phyloP scores from a whole-genome alignment of 2,797 vertebrate genomes.

The Chloroceryle inda region DNA sequence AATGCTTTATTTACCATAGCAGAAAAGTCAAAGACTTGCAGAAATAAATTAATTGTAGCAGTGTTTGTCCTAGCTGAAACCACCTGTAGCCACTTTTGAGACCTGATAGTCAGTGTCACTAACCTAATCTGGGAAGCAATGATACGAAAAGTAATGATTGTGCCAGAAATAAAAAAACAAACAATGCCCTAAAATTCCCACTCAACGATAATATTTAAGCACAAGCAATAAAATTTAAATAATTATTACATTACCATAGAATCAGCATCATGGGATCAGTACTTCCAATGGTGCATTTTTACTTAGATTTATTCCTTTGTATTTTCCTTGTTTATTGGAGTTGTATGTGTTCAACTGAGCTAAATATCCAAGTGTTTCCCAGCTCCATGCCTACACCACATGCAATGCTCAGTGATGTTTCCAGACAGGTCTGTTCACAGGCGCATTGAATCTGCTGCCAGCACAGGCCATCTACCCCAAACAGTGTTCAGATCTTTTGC shows the following conservation, averaged over 20 bases:
- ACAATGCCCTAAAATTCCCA: background rate
- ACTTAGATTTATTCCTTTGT: background rate
- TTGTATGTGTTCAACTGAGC: background rate
- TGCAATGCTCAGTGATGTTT: background rate
- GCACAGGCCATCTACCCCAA: background rate
- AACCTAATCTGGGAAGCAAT: slow-evolving; percentile 2
- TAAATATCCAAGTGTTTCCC: background rate
- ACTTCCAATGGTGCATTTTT: background rate
- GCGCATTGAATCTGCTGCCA: background rate
- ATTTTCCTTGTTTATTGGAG: background rate
- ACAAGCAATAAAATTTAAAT: background rate
- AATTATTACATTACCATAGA: background rate
- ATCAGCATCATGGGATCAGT: background rate
- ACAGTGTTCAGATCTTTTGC: background rate
- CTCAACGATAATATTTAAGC: background rate
- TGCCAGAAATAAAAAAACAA: background rate
- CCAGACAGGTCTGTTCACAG: background rate
- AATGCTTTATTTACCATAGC: slow-evolving; percentile 48
- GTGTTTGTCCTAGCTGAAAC: slow-evolving; percentile 30
- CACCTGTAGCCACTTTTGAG: slow-evolving; percentile 15
- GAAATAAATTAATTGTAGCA: slow-evolving; percentile 50
- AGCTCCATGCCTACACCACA: background rate
- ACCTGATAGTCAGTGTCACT: background rate
- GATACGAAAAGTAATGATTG: slow-evolving; percentile 8
- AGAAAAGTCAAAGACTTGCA: slow-evolving; percentile 38